Evolutionary conservation across 2,797 vertebrate species (phyloP).

Genomic region (Siniperca scherzeri): DNA sequence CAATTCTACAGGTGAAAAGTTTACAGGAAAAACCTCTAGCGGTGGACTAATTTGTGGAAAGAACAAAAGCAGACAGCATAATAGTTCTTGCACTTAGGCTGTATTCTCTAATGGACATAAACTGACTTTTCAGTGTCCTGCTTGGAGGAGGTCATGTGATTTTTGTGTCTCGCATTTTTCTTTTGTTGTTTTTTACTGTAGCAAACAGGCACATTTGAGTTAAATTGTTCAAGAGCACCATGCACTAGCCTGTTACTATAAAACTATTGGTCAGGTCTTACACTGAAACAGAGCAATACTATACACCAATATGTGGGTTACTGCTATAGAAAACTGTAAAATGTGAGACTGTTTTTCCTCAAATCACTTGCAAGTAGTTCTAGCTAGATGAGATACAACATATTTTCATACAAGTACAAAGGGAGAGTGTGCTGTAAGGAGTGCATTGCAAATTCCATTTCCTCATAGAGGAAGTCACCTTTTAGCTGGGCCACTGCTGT

Average conservation of each 20-base stretch:
- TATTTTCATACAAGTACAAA: slow-evolving; percentile 77
- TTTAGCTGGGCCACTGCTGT: slow-evolving; percentile 74
- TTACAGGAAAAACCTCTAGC: not conserved
- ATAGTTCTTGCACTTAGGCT: slow-evolving; percentile 13
- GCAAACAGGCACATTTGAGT: not conserved
- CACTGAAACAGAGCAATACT: slow-evolving; percentile 8
- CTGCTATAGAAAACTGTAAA: not conserved
- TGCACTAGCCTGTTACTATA: not conserved
- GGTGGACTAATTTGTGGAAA: slow-evolving; percentile 9
- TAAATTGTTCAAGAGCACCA: not conserved
- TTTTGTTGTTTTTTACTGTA: slow-evolving; percentile 9
- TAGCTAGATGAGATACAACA: slow-evolving; percentile 59
- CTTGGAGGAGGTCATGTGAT: not conserved
- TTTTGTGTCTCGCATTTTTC: slow-evolving; percentile 4
- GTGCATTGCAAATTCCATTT: slow-evolving; percentile 83
- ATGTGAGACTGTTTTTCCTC: slow-evolving; percentile 39
- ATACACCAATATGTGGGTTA: not conserved
- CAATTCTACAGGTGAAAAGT: not conserved
- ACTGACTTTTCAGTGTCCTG: not conserved
- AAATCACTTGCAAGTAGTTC: slow-evolving; percentile 44
- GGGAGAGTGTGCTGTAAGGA: slow-evolving; percentile 67
- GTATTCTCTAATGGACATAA: slow-evolving; percentile 1
- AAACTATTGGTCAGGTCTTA: not conserved
- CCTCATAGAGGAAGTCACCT: slow-evolving; percentile 83
- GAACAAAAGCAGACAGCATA: not conserved